Conservation (phyloP, 1,140 invertebrate genomes). For the Cyphomyrmex costatus region DNA sequence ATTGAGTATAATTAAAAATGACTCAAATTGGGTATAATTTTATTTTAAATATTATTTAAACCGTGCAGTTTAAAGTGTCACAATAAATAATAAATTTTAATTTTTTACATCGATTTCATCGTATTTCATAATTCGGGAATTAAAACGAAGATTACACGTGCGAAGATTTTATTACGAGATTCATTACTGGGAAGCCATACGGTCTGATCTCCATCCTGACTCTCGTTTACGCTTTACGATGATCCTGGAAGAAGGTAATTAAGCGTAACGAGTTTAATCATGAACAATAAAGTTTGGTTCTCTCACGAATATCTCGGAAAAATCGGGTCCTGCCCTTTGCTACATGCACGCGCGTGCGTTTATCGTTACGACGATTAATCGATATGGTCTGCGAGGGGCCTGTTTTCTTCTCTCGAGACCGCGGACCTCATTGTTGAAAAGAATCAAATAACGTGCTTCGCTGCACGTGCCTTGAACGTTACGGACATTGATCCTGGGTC, state of each 20-base stretch:
- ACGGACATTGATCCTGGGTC: background rate
- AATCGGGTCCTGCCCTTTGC: slow-evolving; percentile 18
- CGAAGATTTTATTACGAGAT: slow-evolving; percentile 21
- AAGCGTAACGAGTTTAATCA: slow-evolving; percentile 40
- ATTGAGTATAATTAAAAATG: no score
- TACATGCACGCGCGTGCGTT: slow-evolving; percentile 30
- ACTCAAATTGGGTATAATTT: no score
- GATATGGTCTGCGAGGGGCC: background rate
- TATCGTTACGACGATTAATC: slow-evolving; percentile 53
- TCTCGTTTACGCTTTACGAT: background rate
- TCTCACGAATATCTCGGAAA: slow-evolving; percentile 25
- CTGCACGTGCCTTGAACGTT: slow-evolving; percentile 10
- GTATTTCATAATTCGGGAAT: background rate
- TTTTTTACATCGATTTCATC: background rate
- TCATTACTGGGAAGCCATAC: background rate
- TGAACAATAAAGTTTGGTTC: slow-evolving; percentile 30
- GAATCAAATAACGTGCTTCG: background rate
- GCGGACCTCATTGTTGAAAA: background rate
- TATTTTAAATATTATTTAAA: no score
- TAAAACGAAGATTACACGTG: background rate
- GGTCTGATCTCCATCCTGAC: background rate
- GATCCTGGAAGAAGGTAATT: slow-evolving; percentile 58
- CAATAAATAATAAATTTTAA: background rate
- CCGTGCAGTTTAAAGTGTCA: background rate
- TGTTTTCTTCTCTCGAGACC: background rate